phyloP scores from a whole-genome alignment of 2,888 invertebrate species.

The Taphrorychus bicolor region DNA sequence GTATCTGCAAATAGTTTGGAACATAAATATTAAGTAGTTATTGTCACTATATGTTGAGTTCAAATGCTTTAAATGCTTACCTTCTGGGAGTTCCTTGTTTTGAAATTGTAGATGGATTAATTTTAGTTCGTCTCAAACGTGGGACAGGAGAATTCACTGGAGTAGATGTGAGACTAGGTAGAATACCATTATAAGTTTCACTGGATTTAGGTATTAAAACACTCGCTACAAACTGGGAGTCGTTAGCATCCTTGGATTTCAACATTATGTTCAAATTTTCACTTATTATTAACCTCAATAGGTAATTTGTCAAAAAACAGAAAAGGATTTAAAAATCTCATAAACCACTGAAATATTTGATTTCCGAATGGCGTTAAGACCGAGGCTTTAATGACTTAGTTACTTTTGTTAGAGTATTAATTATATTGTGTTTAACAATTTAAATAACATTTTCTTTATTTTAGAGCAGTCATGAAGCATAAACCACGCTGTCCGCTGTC shows the following conservation, averaged over 20 bases:
- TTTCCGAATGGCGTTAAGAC: too few species aligned
- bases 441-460: too few species aligned
- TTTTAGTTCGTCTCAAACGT: slow-evolving; percentile 38
- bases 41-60: not conserved
- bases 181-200: slow-evolving; percentile 38
- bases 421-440: too few species aligned
- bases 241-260: slow-evolving; percentile 34
- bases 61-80: slow-evolving; percentile 33
- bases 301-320: too few species aligned
- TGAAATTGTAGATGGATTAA: slow-evolving; percentile 44
- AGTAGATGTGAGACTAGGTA: slow-evolving; percentile 48
- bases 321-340: too few species aligned
- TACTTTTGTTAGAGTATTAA: too few species aligned
- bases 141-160: slow-evolving; percentile 35
- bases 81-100: slow-evolving; percentile 44
- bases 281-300: not conserved
- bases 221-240: slow-evolving; percentile 33
- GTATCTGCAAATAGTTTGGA: slow-evolving; percentile 48
- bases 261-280: slow-evolving; percentile 34
- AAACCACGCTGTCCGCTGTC: too few species aligned
- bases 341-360: too few species aligned
- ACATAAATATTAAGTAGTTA: not conserved
- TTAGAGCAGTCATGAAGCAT: too few species aligned
- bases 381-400: too few species aligned
- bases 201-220: slow-evolving; percentile 28